Evolutionary conservation across 2,113 vertebrate genomes (phyloP), one percentile per base, ranked within the genome.

Genomic region (Lamprologus sp.): DNA sequence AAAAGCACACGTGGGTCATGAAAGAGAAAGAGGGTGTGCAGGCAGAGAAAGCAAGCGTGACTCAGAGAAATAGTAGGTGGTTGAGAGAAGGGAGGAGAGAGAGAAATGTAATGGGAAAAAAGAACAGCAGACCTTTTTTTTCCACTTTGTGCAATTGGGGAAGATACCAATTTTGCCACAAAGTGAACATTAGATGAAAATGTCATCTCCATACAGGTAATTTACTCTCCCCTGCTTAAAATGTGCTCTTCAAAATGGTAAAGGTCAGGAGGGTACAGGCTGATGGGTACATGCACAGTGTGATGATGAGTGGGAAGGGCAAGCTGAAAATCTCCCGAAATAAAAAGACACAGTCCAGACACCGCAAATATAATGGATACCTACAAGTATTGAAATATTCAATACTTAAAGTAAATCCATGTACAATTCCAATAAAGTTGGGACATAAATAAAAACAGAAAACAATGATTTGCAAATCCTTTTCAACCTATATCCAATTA

Each of bases 121-220:
- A 45, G 58, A 85, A 80, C 82, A 82, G 90, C 42, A 79, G 82
- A 84, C 37, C 90, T 54, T 49, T 81, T 47, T 83, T 53, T 89
- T 5, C 33, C 58, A 70, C 68, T 51, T 80, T 42, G 21, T 90
- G 13, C 89, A 81, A 83, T 75, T 85, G 68, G 81, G 70, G 56
- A 88, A 87, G 85, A 91, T 84, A 87, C 86, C 90, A 90, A 85
- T 94, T 91, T 92, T 3, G 8, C 82, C 77, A 89, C 73, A 93
- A 91, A 93, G 89, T 89, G 89, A 95, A 91, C 92, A 96, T 94
- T 91, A 93, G 88, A 93, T 87, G 83, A 56, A 94, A 94, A 95
- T 95, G 93, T 94, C 92, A 94, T 92, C 91, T 90, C 89, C 83
- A 58, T 88, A 81, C 79, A 89, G 88, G 84, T 90, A 79, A 94